A percentile compares a stretch with the other conserved stretches of the same genome.
Conservation (phyloP, 1,140 invertebrate species). For the Zaprionus nigranus region DNA sequence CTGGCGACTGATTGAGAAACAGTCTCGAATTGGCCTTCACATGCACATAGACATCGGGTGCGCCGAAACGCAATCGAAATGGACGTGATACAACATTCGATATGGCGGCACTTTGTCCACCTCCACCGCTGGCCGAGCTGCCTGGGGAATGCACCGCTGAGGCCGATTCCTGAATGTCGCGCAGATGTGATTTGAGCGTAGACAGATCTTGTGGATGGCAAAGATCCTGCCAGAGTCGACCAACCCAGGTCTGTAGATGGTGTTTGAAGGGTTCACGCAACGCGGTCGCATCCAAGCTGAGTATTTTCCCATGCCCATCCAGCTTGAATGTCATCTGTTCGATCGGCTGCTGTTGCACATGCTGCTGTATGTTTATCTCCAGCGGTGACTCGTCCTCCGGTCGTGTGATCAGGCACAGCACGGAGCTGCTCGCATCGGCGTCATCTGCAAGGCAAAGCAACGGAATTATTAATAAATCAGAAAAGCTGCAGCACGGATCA, state of each 20-base stretch:
- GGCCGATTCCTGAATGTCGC: constrained; percentile 88
- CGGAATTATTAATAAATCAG: not conserved
- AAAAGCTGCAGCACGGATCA: not conserved
- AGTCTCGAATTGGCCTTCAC: constrained; percentile 95
- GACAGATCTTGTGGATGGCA: constrained; percentile 90
- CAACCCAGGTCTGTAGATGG: constrained; percentile 88
- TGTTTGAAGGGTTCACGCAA: constrained; percentile 88
- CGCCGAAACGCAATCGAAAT: constrained; percentile 90
- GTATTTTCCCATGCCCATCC: constrained; percentile 93
- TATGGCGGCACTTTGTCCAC: constrained; percentile 42
- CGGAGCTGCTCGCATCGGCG: constrained; percentile 86
- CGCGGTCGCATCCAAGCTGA: constrained; percentile 90
- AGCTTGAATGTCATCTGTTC: constrained; percentile 97
- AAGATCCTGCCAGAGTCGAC: constrained; percentile 88
- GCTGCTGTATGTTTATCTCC: constrained; percentile 87
- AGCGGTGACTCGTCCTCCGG: constrained; percentile 91
- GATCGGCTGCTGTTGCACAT: constrained; percentile 86
- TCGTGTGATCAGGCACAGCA: constrained; percentile 90
- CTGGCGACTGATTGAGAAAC: constrained; percentile 89
- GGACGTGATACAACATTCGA: constrained; percentile 86
- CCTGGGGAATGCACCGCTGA: constrained; percentile 84
- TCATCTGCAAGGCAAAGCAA: constrained; percentile 88
- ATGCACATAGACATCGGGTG: constrained; percentile 91
- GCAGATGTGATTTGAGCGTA: constrained; percentile 90
- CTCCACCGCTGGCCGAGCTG: constrained; percentile 30